phyloP scores from a whole-genome alignment of 2,888 invertebrate genomes.

The Watsonalla cultraria region DNA sequence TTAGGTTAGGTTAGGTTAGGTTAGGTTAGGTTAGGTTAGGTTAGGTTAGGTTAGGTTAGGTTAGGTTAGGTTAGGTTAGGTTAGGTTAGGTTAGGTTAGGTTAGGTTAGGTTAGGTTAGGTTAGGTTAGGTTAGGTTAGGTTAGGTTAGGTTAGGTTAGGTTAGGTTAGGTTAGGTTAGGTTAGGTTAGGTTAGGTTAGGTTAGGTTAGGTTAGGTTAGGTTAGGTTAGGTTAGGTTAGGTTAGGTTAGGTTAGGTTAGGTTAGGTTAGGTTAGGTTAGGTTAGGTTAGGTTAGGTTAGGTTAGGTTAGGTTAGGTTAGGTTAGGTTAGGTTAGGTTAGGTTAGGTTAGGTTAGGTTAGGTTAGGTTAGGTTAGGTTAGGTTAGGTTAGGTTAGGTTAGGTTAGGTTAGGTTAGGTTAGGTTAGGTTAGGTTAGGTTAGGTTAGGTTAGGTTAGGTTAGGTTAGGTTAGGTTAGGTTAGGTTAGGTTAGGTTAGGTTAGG shows the following conservation, averaged over 20 bases:
- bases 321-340: conserved; percentile 14
- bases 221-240: conserved; percentile 13
- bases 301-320: conserved; percentile 23
- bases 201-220: conserved; percentile 11
- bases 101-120: conserved; percentile 14
- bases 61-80: conserved; percentile 15
- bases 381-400: conserved; percentile 15
- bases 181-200: conserved; percentile 14
- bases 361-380: conserved; percentile 15
- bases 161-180: conserved; percentile 15
- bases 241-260: conserved; percentile 13
- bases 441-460: conserved; percentile 16
- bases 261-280: conserved; percentile 15
- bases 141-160: conserved; percentile 14
- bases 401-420: conserved; percentile 15
- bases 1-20: conserved; percentile 8
- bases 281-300: conserved; percentile 23
- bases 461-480: conserved; percentile 21
- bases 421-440: conserved; percentile 14
- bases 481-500: conserved; percentile 16
- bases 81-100: conserved; percentile 14
- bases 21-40: conserved; percentile 15
- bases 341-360: conserved; percentile 17
- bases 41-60: conserved; percentile 11
- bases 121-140: conserved; percentile 13